These are phyloP conservation scores for Balaeniceps rex DNA, from an alignment of 2,113 vertebrate genomes.

Conservation along the genomic window DNA sequence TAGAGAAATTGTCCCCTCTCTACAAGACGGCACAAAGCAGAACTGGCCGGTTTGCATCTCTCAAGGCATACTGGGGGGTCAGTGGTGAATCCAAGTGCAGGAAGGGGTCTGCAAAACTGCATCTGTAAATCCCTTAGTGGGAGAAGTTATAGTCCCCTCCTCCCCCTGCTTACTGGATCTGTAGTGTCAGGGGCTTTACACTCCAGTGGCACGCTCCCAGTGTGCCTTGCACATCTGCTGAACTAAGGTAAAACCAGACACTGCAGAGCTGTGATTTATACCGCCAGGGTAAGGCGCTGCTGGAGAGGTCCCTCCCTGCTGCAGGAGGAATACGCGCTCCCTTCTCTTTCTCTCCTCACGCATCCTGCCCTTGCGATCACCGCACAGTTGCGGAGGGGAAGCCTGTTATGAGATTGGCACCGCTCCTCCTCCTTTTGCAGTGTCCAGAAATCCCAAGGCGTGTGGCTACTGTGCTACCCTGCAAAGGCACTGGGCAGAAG, in stretches of 20 bases:
- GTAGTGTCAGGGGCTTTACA: background rate
- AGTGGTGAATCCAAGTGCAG: background rate
- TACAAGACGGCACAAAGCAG: background rate
- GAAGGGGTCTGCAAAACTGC: background rate
- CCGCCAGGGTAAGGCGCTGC: background rate
- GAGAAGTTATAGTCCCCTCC: background rate
- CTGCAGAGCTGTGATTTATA: constrained; percentile 49
- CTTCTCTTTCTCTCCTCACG: background rate
- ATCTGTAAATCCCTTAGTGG: background rate
- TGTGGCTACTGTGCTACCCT: background rate
- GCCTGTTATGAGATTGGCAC: background rate
- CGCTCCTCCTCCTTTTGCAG: background rate
- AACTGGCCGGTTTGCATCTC: background rate
- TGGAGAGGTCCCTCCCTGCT: background rate
- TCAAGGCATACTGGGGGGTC: background rate
- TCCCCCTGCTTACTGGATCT: background rate
- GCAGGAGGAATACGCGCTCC: background rate
- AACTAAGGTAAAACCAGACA: constrained; percentile 29
- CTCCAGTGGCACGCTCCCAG: background rate
- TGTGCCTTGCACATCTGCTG: constrained; percentile 49
- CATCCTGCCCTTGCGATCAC: background rate
- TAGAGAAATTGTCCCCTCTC: background rate
- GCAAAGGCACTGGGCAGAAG: background rate
- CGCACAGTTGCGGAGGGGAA: background rate
- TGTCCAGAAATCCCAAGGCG: background rate